A percentile compares a stretch with the other conserved stretches of the same genome.
Conservation (phyloP, 2,113 vertebrate species). For the Hydropotes inermis region DNA sequence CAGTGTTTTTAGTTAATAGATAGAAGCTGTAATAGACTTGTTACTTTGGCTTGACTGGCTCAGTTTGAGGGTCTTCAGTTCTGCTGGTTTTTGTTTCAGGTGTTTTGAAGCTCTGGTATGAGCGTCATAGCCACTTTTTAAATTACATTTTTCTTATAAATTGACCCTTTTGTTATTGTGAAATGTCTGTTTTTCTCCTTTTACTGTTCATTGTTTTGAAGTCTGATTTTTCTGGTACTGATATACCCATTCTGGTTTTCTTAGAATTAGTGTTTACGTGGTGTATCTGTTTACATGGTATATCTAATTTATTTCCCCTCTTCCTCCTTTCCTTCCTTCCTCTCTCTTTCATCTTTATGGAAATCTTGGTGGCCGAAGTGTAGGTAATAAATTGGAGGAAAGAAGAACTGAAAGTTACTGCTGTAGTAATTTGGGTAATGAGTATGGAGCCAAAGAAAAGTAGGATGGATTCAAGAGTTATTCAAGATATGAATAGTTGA, state of each 20-base stretch:
- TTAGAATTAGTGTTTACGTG: not conserved
- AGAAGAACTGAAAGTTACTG: not conserved
- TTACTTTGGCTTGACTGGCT: not conserved
- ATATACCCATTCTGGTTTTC: not conserved
- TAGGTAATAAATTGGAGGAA: not conserved
- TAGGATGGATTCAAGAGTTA: not conserved
- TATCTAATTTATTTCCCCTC: not conserved
- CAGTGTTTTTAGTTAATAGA: not conserved
- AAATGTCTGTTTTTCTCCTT: not conserved
- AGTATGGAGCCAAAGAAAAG: not conserved
- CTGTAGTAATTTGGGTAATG: not conserved
- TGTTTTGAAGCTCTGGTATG: not conserved
- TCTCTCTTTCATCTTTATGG: not conserved
- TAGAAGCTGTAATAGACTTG: not conserved
- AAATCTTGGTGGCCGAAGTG: not conserved
- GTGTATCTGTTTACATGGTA: not conserved
- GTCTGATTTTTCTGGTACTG: not conserved
- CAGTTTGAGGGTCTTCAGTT: not conserved
- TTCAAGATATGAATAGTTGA: not conserved
- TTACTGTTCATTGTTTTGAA: not conserved
- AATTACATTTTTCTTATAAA: not conserved
- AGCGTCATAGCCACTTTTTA: not conserved
- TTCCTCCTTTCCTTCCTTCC: not conserved
- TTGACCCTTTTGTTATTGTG: not conserved
- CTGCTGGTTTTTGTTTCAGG: not conserved